These are phyloP conservation scores for Sphaeramia orbicularis DNA, from an alignment of 2,797 vertebrate genomes.

Conservation along the genomic window DNA sequence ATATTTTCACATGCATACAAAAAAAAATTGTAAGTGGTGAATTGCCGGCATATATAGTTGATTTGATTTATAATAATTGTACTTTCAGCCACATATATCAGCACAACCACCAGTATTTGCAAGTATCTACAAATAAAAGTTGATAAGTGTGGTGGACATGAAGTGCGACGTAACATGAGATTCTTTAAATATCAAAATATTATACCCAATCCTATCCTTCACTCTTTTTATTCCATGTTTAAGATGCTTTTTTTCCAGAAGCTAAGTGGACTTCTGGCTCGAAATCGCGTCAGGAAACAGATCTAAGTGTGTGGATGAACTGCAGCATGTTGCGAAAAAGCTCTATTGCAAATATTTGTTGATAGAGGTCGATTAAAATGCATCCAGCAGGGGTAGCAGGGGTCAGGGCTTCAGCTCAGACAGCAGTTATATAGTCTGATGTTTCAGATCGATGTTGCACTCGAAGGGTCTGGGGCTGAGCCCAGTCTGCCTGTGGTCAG, in stretches of 20 bases:
- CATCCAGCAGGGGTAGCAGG: slow-evolving; percentile 27
- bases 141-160: no score
- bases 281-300: background rate
- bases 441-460: slow-evolving; percentile 59
- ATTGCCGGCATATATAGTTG: no score
- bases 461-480: slow-evolving; percentile 56
- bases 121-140: no score
- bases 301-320: background rate
- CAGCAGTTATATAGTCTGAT: slow-evolving; percentile 45
- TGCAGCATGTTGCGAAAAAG: background rate
- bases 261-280: background rate
- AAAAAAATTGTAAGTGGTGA: no score
- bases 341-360: background rate
- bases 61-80: no score
- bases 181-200: no score
- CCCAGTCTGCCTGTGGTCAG: slow-evolving; percentile 68
- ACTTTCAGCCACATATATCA: no score
- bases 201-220: no score
- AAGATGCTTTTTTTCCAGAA: background rate
- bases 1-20: no score
- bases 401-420: slow-evolving; percentile 38
- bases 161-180: no score
- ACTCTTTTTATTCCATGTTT: no score
- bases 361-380: slow-evolving; percentile 25
- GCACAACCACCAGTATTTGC: no score